Conservation (phyloP, 2,888 invertebrate genomes). For the Leucozona laternaria region DNA sequence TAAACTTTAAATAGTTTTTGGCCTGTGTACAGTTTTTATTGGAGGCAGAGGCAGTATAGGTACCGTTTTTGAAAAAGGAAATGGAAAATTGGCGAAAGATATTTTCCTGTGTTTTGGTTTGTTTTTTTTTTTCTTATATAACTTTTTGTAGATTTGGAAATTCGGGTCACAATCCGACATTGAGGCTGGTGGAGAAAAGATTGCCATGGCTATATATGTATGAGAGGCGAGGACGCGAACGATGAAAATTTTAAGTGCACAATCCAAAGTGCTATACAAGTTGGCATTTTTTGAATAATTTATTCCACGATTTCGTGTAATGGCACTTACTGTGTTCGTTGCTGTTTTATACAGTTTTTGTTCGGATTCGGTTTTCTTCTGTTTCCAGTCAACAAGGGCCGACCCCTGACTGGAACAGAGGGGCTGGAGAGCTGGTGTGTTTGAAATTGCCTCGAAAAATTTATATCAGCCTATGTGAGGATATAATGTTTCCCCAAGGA, state of each 20-base stretch:
- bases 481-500: constrained; percentile 66
- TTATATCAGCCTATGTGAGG: constrained; percentile 66
- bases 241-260: constrained; percentile 73
- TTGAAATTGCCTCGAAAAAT: constrained; percentile 69
- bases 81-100: constrained; percentile 57
- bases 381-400: constrained; percentile 6
- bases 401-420: background rate
- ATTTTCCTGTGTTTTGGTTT: constrained; percentile 41
- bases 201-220: constrained; percentile 40
- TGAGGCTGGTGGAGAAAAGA: constrained; percentile 34
- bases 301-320: constrained; percentile 74
- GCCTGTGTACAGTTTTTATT: constrained; percentile 37
- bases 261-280: constrained; percentile 71
- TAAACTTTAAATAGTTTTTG: constrained; percentile 70
- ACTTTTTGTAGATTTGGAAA: constrained; percentile 63
- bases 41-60: background rate
- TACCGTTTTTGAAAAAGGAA: constrained; percentile 22
- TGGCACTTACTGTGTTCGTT: constrained; percentile 63
- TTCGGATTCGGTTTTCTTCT: constrained; percentile 44
- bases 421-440: constrained; percentile 39
- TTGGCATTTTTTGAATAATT: constrained; percentile 72
- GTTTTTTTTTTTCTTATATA: constrained; percentile 11
- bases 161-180: constrained; percentile 68
- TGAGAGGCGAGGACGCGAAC: constrained; percentile 61
- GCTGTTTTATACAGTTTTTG: constrained; percentile 52